phyloP scores from a whole-genome alignment of 2,113 vertebrate genomes.

The Crypturellus undulatus region DNA sequence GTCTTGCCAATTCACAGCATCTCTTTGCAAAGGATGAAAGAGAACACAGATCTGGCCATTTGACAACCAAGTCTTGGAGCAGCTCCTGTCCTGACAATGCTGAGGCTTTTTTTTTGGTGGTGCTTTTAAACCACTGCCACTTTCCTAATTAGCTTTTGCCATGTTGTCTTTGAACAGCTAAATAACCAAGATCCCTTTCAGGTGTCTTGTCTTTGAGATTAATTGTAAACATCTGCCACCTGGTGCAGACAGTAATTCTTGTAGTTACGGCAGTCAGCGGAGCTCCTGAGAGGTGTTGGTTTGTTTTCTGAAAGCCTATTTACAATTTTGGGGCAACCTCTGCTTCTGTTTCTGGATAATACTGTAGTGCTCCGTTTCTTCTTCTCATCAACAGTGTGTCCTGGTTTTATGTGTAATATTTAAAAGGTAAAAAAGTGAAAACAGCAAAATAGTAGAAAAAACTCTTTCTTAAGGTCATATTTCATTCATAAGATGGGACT shows the following conservation, averaged over 20 bases:
- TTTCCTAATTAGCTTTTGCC: background rate
- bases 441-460: background rate
- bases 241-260: background rate
- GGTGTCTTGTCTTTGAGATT: background rate
- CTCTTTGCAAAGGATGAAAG: background rate
- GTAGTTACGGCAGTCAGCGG: background rate
- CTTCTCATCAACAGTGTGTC: background rate
- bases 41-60: background rate
- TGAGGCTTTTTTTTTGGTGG: background rate
- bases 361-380: background rate
- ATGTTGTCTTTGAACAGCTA: constrained; percentile 5
- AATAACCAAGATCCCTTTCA: constrained; percentile 16
- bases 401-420: background rate
- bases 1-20: background rate
- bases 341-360: background rate
- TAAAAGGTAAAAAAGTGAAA: background rate
- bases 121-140: background rate
- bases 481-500: background rate
- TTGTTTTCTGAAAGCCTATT: background rate
- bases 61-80: background rate
- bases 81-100: background rate
- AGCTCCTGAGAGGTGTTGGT: background rate
- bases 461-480: background rate
- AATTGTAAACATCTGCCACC: background rate
- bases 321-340: background rate